Base-by-base conservation (phyloP, 2,888 invertebrate genomes). In the Agrotis exclamationis region DNA sequence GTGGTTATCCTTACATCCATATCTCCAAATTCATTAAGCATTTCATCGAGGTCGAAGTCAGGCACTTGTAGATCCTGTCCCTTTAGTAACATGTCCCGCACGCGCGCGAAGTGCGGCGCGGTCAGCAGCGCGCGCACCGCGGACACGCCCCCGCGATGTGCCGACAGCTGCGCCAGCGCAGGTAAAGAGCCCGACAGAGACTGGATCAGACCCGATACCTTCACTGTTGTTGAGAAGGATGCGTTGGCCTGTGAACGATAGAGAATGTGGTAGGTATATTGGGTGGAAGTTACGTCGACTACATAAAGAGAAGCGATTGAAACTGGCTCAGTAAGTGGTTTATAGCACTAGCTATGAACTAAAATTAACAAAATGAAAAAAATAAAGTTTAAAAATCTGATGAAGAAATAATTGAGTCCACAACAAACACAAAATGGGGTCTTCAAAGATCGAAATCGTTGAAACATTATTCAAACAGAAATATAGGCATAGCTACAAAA, bases 201-300 rank as follows among this genome's bases (percentile, higher is more conserved):
- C 70, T 94, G 94, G 24, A 96, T 87, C 1, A 96, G 85, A 1
- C 86, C 80, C 0, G 93, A 90, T 53, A 97, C 85, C 16, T 94
- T 93, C 33, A 93, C 90, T 86, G 97, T 91, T 59, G 96, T 95
- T 0, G 95, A 91, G 82, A 97, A 97, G 0, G 96, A 96, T 7
- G 91, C 85, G 89, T 97, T 97, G 0, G 96, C 96, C 97, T 97
- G 89, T 9, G 20, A 54, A 47, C 0, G 16, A 20, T 39, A 48
- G 1, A 54, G 18, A 28, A 28, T 5, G 5, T n/a, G 28, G 9
- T 11, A 0, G 11, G 13, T 11, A n/a, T n/a, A n/a, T 28, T 28
- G 28, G 24, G 11, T 54, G 33, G 6, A 7, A 33, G 33, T 33
- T 33, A 33, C 33, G 33, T 33, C 33, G 7, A 33, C 33, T 6